These are phyloP conservation scores for Patella pellucida DNA, from an alignment of 2,888 invertebrate genomes.

Conservation along the genomic window DNA sequence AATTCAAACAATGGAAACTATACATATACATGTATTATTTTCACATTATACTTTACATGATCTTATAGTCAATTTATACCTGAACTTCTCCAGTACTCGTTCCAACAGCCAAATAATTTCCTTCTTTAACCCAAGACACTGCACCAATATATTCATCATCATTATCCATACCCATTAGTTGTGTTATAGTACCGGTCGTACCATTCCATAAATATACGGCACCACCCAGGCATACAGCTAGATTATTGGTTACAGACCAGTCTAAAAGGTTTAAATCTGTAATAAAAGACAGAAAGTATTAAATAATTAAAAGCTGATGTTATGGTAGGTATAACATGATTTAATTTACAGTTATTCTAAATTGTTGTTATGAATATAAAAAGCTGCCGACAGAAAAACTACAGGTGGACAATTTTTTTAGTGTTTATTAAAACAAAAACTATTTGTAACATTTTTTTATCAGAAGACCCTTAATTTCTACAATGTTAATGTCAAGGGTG, in stretches of 20 bases:
- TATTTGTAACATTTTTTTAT: too few relatives aligned
- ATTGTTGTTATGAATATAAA: background rate
- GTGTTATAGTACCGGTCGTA: constrained; percentile 81
- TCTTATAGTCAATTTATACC: constrained; percentile 73
- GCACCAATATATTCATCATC: constrained; percentile 77
- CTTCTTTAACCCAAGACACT: constrained; percentile 87
- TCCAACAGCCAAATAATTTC: constrained; percentile 84
- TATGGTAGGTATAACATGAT: background rate
- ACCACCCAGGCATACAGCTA: constrained; percentile 91
- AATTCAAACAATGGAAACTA: too few relatives aligned
- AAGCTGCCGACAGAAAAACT: background rate
- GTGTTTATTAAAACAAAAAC: too few relatives aligned
- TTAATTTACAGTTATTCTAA: background rate
- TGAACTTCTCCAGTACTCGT: constrained; percentile 86
- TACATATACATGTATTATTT: too few relatives aligned
- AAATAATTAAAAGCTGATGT: too few relatives aligned
- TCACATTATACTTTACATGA: too few relatives aligned
- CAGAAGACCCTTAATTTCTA: too few relatives aligned
- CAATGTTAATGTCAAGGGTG: too few relatives aligned
- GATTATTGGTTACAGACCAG: constrained; percentile 92
- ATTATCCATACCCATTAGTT: constrained; percentile 84
- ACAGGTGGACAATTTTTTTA: background rate
- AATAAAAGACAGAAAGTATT: constrained; percentile 14
- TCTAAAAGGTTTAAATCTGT: constrained; percentile 90
- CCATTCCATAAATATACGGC: constrained; percentile 92